Evolutionary conservation across 2,797 vertebrate genomes (phyloP).

Genomic region (Lateolabrax maculatus): DNA sequence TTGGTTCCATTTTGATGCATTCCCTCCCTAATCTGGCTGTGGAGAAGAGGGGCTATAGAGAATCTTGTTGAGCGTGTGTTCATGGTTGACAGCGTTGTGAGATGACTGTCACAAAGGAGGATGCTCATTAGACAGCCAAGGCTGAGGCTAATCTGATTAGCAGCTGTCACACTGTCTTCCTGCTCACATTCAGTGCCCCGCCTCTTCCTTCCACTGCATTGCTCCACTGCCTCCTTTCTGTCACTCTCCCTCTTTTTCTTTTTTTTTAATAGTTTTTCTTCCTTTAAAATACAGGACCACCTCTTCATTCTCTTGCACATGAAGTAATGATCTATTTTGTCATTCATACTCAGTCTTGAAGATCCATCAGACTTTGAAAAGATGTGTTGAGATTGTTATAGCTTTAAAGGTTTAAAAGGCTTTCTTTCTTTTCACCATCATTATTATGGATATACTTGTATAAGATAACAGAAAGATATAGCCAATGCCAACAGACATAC

Average conservation of each 20-base stretch:
- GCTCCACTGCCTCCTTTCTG: conserved; percentile 68
- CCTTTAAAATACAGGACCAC: conserved; percentile 36
- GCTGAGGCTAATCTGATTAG: conserved; percentile 88
- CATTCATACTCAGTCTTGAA: conserved; percentile 15
- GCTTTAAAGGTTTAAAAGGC: conserved; percentile 11
- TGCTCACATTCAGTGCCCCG: conserved; percentile 75
- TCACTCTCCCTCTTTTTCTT: conserved; percentile 27
- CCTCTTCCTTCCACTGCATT: conserved; percentile 59
- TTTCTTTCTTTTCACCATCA: conserved; percentile 10
- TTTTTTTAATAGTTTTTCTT: conserved; percentile 37
- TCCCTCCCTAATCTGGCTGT: conserved; percentile 81
- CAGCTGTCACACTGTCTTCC: conserved; percentile 85
- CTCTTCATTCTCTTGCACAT: conserved; percentile 43
- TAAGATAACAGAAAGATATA: not conserved
- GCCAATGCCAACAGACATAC: not conserved
- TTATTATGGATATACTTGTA: conserved; percentile 6
- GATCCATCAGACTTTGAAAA: conserved; percentile 12
- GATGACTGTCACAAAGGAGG: conserved; percentile 86
- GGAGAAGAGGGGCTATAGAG: conserved; percentile 73
- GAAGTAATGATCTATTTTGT: conserved; percentile 15
- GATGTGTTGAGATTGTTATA: not conserved
- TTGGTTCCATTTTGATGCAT: conserved; percentile 77
- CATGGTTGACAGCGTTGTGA: conserved; percentile 82
- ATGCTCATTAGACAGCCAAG: conserved; percentile 87
- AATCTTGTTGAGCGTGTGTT: conserved; percentile 81